These are phyloP conservation scores for Panzeria rudis DNA, from an alignment of 2,888 invertebrate species.

Conservation along the genomic window DNA sequence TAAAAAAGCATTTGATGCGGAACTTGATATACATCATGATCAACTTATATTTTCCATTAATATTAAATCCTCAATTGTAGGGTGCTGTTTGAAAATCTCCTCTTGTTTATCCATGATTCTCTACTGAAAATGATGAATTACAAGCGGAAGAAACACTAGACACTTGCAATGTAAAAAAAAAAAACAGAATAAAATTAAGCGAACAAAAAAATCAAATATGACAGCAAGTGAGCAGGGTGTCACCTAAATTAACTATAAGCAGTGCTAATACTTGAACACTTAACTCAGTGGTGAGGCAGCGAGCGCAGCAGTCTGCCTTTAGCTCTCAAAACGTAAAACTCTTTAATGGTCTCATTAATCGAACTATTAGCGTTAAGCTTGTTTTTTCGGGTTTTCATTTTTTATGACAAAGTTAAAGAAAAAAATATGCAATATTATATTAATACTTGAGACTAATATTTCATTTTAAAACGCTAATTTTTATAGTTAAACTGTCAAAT, in stretches of 20 bases:
- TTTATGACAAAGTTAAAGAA: background rate
- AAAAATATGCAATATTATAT: conserved; percentile 35
- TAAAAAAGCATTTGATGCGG: too few relatives aligned
- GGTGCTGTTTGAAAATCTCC: background rate
- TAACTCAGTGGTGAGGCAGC: conserved; percentile 9
- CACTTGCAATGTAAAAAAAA: conserved; percentile 65
- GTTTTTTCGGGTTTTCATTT: conserved; percentile 6
- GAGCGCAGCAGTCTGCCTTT: background rate
- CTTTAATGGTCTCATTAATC: conserved; percentile 69
- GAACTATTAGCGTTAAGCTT: conserved; percentile 72
- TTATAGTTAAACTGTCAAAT: conserved; percentile 82
- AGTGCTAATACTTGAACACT: conserved; percentile 36
- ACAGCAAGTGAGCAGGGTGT: conserved; percentile 73
- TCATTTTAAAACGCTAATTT: conserved; percentile 50
- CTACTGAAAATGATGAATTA: conserved; percentile 80
- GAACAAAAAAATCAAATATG: conserved; percentile 65
- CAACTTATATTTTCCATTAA: background rate
- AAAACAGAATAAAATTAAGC: conserved; percentile 21
- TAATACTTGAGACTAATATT: conserved; percentile 33
- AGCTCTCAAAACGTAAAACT: conserved; percentile 23
- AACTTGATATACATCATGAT: background rate
- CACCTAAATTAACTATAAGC: conserved; percentile 37
- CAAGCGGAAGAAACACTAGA: conserved; percentile 80
- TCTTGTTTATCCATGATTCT: conserved; percentile 50
- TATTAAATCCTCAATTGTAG: background rate